Conservation (phyloP, 1,140 invertebrate species). For the Gerris buenoi region DNA sequence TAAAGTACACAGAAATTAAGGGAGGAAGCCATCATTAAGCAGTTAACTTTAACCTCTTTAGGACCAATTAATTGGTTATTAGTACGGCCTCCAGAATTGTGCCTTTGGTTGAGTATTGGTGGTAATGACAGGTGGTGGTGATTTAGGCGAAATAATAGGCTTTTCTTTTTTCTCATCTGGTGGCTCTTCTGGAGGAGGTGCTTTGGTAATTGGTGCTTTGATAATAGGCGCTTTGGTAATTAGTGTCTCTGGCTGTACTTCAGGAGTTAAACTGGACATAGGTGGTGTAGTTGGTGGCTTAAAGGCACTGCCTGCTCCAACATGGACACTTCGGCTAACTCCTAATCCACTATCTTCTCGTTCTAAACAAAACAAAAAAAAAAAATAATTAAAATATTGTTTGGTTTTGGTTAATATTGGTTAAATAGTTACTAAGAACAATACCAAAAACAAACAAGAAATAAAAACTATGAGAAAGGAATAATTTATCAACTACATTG, state of each 20-base stretch:
- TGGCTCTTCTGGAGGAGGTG: neutral
- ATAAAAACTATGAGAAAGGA: too few relatives aligned
- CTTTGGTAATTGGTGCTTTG: neutral
- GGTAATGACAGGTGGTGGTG: neutral
- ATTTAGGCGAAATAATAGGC: too few relatives aligned
- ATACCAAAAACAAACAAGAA: too few relatives aligned
- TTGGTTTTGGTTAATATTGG: too few relatives aligned
- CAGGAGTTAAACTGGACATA: neutral
- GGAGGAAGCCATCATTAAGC: too few relatives aligned
- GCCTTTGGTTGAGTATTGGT: neutral
- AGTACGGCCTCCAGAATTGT: neutral
- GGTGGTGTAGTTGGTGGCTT: neutral
- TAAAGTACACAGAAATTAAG: too few relatives aligned
- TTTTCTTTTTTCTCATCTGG: neutral
- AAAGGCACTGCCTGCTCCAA: neutral
- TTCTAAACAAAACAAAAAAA: neutral
- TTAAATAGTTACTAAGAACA: too few relatives aligned
- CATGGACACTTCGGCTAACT: neutral
- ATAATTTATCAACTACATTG: too few relatives aligned
- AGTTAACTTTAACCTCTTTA: too few relatives aligned
- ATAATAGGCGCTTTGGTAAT: neutral
- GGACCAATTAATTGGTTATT: too few relatives aligned
- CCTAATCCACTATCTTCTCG: neutral
- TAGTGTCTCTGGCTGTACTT: neutral
- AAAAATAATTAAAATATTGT: neutral